Evolutionary conservation across 2,888 invertebrate species (phyloP).

Genomic region (Tipula confusa): DNA sequence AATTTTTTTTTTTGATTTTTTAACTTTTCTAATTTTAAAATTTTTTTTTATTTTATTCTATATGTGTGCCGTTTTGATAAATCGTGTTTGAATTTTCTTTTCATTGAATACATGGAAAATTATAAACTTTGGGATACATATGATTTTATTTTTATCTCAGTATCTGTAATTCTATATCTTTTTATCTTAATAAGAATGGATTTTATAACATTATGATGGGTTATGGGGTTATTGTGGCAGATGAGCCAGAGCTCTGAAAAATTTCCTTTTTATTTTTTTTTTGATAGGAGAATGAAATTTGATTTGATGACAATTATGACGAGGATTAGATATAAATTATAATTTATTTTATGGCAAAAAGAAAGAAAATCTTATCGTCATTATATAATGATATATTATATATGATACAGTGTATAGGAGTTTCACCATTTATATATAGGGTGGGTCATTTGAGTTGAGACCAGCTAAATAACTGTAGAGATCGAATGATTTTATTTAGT

Average conservation of each 20-base stretch:
- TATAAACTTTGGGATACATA: background rate
- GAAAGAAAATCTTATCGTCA: background rate
- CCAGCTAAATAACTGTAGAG: too few relatives aligned
- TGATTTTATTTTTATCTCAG: background rate
- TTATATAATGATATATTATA: too few relatives aligned
- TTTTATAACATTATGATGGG: background rate
- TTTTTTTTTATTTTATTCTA: background rate
- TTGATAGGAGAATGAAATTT: background rate
- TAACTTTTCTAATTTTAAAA: conserved; percentile 6
- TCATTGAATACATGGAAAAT: too few relatives aligned
- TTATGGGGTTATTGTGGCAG: conserved; percentile 15
- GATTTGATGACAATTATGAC: conserved; percentile 20
- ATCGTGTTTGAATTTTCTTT: conserved; percentile 17
- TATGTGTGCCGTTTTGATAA: background rate
- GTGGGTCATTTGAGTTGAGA: too few relatives aligned
- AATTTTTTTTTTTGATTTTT: background rate
- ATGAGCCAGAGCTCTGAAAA: background rate
- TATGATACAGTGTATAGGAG: too few relatives aligned
- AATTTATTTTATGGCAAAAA: background rate
- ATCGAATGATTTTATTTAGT: too few relatives aligned
- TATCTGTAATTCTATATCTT: conserved; percentile 16
- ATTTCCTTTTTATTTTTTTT: background rate
- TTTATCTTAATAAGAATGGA: conserved; percentile 20
- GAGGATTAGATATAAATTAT: conserved; percentile 25
- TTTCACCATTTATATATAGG: too few relatives aligned